Evolutionary conservation across 37 sponge, comb jelly and placozoan species (phyloP).

Genomic region (Diacarnus erythraeanus): DNA sequence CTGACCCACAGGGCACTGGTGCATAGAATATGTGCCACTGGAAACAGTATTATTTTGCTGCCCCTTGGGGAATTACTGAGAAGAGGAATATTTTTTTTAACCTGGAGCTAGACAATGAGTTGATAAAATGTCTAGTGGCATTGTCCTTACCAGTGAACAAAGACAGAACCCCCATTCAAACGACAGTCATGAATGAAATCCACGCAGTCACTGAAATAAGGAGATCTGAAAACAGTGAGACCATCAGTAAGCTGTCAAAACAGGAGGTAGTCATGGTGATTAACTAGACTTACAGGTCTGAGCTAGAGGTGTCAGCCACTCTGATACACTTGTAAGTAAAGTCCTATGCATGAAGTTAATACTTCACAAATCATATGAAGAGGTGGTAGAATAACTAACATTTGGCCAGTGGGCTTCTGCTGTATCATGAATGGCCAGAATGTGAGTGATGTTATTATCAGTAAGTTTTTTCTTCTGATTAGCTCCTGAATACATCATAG

Average conservation of each 20-base stretch:
- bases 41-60: too few species aligned
- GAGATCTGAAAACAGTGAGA: slow-evolving; percentile 20
- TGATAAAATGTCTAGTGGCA: too few species aligned
- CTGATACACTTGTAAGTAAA: slow-evolving; percentile 67
- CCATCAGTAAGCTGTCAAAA: not conserved
- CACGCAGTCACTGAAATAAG: slow-evolving; percentile 67
- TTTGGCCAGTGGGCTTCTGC: slow-evolving; percentile 51
- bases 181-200: slow-evolving; percentile 78
- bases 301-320: slow-evolving; percentile 51
- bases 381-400: slow-evolving; percentile 15
- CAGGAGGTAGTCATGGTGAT: not conserved
- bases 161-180: slow-evolving; percentile 58
- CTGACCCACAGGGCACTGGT: too few species aligned
- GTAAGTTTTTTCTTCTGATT: slow-evolving; percentile 29
- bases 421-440: slow-evolving; percentile 70
- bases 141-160: slow-evolving; percentile 77
- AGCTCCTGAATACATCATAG: slow-evolving; percentile 32
- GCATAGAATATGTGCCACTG: too few species aligned
- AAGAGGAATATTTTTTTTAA: not conserved
- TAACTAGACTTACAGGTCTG: slow-evolving; percentile 52
- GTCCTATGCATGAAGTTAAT: slow-evolving; percentile 51
- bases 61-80: too few species aligned
- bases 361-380: not conserved
- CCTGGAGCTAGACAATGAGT: too few species aligned
- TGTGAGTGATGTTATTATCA: slow-evolving; percentile 73